Conservation (phyloP, 2,113 vertebrate species). For the Phylloscopus whistleri region DNA sequence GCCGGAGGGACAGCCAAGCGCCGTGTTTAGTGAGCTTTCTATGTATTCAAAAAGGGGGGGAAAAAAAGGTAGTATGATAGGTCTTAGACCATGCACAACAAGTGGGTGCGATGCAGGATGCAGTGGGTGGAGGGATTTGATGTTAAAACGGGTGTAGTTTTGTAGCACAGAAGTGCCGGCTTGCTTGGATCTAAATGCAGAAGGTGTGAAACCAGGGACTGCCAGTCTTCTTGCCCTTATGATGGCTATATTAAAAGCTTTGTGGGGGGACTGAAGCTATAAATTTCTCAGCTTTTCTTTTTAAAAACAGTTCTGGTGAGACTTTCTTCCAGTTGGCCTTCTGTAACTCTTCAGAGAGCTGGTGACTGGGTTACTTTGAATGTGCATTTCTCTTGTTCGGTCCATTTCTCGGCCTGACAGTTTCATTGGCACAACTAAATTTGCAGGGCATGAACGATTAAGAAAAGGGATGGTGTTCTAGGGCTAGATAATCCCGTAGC, state of each 20-base stretch:
- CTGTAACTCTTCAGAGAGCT: neutral
- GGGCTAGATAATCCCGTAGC: neutral
- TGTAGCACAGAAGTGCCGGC: neutral
- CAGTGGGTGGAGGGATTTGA: neutral
- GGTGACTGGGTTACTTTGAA: neutral
- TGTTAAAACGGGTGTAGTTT: neutral
- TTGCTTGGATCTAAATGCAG: neutral
- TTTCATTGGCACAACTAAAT: neutral
- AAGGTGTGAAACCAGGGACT: neutral
- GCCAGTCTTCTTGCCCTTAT: neutral
- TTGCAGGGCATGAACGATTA: neutral
- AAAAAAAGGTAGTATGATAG: too few relatives aligned
- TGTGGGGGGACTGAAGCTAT: neutral
- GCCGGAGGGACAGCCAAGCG: neutral
- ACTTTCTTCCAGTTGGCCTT: neutral
- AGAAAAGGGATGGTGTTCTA: neutral
- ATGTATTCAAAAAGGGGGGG: neutral
- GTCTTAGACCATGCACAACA: neutral
- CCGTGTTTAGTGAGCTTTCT: neutral
- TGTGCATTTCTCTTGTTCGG: accelerated
- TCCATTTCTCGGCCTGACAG: neutral
- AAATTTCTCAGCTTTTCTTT: neutral
- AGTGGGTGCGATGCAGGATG: neutral
- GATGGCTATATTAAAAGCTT: accelerated
- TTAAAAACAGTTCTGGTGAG: neutral